Evolutionary conservation across 2,113 vertebrate species (phyloP), one percentile per base, ranked within the genome.

Genomic region (Paedocypris sp.): DNA sequence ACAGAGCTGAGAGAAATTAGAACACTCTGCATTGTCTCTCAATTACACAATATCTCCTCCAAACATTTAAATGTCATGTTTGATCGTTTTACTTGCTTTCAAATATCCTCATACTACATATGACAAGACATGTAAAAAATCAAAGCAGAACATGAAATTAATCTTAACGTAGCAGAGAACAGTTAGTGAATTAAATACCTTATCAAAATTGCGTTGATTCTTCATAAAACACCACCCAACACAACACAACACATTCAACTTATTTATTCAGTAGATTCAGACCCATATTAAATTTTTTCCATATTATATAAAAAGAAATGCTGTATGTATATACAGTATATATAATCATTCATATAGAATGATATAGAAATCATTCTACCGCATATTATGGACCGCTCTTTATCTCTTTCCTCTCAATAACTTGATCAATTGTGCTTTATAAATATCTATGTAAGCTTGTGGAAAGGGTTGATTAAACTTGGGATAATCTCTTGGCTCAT

Each of bases 201-300:
- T 86, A 86, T 86, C 86, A 84, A 79, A 81, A 80, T 78, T 76
- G 75, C 75, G 77, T 85, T 86, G 86, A 83, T 84, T 80, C 77
- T 82, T 82, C 75, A 82, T 86, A 86, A 84, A 83, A n/a, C n/a
- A n/a, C n/a, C n/a, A n/a, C n/a, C n/a, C n/a, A n/a, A n/a, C n/a
- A n/a, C n/a, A n/a, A n/a, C n/a, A n/a, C n/a, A n/a, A n/a, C n/a
- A n/a, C n/a, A n/a, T n/a, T n/a, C n/a, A n/a, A n/a, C n/a, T n/a
- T n/a, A n/a, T n/a, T n/a, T n/a, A n/a, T n/a, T n/a, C n/a, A n/a
- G n/a, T n/a, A n/a, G n/a, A n/a, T n/a, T n/a, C n/a, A n/a, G n/a
- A n/a, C n/a, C n/a, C n/a, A n/a, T n/a, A n/a, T n/a, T n/a, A n/a
- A n/a, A n/a, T n/a, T n/a, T n/a, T n/a, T n/a, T n/a, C n/a, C n/a